Conservation (phyloP, 1,140 invertebrate genomes). For the Drosophila miranda region DNA sequence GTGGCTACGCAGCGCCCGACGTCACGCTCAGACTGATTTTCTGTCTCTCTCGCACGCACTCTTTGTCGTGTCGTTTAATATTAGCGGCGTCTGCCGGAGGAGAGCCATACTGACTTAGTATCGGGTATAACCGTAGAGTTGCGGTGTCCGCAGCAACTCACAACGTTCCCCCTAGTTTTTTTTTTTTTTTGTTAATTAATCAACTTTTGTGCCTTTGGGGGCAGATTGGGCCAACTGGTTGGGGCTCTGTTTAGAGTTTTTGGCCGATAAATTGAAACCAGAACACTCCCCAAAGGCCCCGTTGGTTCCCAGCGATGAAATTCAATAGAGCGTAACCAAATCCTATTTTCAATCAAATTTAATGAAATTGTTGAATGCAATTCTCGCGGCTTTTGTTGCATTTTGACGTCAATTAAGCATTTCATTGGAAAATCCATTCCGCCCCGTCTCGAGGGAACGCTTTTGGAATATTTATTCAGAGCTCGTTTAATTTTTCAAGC, state of each 20-base stretch:
- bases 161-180: too few relatives aligned
- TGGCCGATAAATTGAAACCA: conserved; percentile 21
- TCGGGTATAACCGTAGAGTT: too few relatives aligned
- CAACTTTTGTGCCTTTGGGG: conserved; percentile 26
- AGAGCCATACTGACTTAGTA: too few relatives aligned
- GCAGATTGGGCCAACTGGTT: conserved; percentile 9
- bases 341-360: conserved; percentile 46
- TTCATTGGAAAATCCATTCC: conserved; percentile 27
- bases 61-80: too few relatives aligned
- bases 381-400: conserved; percentile 50
- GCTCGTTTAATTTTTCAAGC: conserved; percentile 14
- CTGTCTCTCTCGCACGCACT: too few relatives aligned
- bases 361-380: conserved; percentile 53
- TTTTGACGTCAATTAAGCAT: conserved; percentile 55
- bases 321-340: conserved; percentile 41
- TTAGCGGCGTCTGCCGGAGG: too few relatives aligned
- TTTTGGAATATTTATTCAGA: conserved; percentile 35
- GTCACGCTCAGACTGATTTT: too few relatives aligned
- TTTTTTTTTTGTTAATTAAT: conserved; percentile 35
- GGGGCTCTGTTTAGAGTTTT: conserved; percentile 14
- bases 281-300: conserved; percentile 20
- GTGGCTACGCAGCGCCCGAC: too few relatives aligned
- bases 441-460: conserved; percentile 5
- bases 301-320: conserved; percentile 12
- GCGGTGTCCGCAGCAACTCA: too few relatives aligned